Evolutionary conservation across 2,888 invertebrate species (phyloP).

Genomic region (Dasysyrphus albostriatus): DNA sequence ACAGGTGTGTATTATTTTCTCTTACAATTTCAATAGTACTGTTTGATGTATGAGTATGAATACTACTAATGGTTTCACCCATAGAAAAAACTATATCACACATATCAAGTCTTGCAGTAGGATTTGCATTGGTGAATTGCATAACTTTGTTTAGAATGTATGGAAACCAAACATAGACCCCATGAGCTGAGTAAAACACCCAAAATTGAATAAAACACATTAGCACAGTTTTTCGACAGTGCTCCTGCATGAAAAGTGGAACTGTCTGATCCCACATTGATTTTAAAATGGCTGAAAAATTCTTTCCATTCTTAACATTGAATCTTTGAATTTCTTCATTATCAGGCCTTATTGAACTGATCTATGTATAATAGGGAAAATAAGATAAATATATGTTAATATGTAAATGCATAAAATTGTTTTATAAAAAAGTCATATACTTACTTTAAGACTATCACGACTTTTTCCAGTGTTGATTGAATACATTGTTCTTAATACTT

Average conservation of each 20-base stretch:
- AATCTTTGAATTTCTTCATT: constrained; percentile 9
- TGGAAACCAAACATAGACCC: constrained; percentile 82
- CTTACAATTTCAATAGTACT: constrained; percentile 12
- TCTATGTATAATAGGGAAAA: neutral
- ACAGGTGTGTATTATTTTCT: neutral
- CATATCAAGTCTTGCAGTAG: constrained; percentile 77
- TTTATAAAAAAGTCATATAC: neutral
- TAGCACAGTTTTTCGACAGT: constrained; percentile 79
- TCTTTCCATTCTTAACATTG: constrained; percentile 40
- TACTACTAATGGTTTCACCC: neutral
- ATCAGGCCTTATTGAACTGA: constrained; percentile 19
- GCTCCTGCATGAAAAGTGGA: constrained; percentile 80
- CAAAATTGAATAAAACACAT: constrained; percentile 80
- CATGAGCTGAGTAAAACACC: constrained; percentile 80
- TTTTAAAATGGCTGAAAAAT: constrained; percentile 39
- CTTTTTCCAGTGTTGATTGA: constrained; percentile 77
- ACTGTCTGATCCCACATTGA: constrained; percentile 82
- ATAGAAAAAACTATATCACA: constrained; percentile 79
- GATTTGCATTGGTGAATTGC: constrained; percentile 77
- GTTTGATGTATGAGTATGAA: neutral
- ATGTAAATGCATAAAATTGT: too few relatives aligned
- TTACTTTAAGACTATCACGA: constrained; percentile 67
- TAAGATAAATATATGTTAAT: too few relatives aligned
- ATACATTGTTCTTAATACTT: constrained; percentile 78
- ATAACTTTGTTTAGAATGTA: constrained; percentile 80